Base-by-base conservation (phyloP, 2,888 invertebrate species). In the Dioctria linearis region DNA sequence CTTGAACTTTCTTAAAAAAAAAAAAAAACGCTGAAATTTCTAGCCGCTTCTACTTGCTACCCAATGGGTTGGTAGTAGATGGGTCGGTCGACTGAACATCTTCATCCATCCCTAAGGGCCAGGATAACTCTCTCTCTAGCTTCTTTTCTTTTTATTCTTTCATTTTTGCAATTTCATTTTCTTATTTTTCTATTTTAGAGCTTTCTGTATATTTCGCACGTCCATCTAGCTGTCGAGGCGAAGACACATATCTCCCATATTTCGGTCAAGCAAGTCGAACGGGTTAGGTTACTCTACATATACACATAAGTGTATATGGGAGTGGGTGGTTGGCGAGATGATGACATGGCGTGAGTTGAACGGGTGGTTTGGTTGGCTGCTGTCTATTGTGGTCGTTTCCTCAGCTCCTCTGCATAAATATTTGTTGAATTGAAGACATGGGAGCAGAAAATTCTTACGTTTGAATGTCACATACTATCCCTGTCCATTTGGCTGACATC, bases 381-480 rank as follows among this genome's bases (percentile, higher is more conserved):
- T 76, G 76, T 76, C 63, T 76, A 63, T 63, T 63, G 61, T 76
- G 63, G 61, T 76, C 76, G 61, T 63, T 63, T 76, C 59, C 76
- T 76, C 25, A 25, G 25, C 25, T 76, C 40, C 49, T 76, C 76
- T 76, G 76, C 76, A 76, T 76, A 76, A 76, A 76, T 76, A 76
- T 76, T 76, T 76, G 76, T 46, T 63, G 76, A 76, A 76, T 76
- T 76, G 76, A 63, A 76, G 76, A 76, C 76, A 76, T 76, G 63
- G 59, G 63, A 76, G 63, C 46, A 46, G 76, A 57, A 46, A 76
- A 76, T 76, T 76, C 76, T 76, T 76, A 76, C 76, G 76, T 76
- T 63, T 76, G 76, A 63, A 37, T 76, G 76, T 76, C 76, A 76
- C 76, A 76, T 63, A 76, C 76, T 76, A 76, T 76, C 76, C 76